Percentiles rank a stretch among this genome's conserved stretches.
phyloP scores from a whole-genome alignment of 2,888 invertebrate species.

The Taenaris catops region DNA sequence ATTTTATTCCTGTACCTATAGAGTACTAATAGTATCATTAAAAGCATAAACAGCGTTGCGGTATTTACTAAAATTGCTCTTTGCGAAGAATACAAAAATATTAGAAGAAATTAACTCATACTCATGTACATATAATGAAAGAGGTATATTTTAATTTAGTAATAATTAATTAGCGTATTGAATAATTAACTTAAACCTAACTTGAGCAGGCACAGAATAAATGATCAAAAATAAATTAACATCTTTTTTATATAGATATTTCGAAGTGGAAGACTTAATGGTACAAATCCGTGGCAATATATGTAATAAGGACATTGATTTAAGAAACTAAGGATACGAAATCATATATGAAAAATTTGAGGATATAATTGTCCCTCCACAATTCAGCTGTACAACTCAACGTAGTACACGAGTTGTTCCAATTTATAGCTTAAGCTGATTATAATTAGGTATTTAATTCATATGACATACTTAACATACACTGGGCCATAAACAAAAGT shows the following conservation, averaged over 20 bases:
- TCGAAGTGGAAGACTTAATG: conserved; percentile 73
- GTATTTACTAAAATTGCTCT: conserved; percentile 12
- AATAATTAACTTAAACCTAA: conserved; percentile 45
- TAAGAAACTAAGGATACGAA: too few relatives aligned
- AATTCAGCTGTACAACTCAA: too few relatives aligned
- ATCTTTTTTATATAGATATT: conserved; percentile 46
- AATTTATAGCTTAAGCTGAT: too few relatives aligned
- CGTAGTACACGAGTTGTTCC: too few relatives aligned
- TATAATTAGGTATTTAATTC: too few relatives aligned
- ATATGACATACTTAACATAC: too few relatives aligned
- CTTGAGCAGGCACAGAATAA: conserved; percentile 62
- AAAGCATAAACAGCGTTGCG: conserved; percentile 14
- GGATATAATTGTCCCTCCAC: too few relatives aligned
- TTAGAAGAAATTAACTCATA: conserved; percentile 11
- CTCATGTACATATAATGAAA: conserved; percentile 5
- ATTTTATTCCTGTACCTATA: conserved; percentile 9
- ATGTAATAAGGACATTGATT: conserved; percentile 38
- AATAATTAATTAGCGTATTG: conserved; percentile 28
- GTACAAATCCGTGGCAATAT: conserved; percentile 62
- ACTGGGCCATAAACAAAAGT: too few relatives aligned
- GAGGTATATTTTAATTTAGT: conserved; percentile 5
- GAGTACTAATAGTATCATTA: conserved; percentile 12
- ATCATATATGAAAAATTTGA: too few relatives aligned
- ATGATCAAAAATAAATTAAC: conserved; percentile 43
- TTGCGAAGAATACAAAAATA: conserved; percentile 14